A percentile compares a stretch with the other conserved stretches of the same genome.
These are phyloP conservation scores for Cydia amplana DNA, from an alignment of 1,140 invertebrate species.

Conservation along the genomic window DNA sequence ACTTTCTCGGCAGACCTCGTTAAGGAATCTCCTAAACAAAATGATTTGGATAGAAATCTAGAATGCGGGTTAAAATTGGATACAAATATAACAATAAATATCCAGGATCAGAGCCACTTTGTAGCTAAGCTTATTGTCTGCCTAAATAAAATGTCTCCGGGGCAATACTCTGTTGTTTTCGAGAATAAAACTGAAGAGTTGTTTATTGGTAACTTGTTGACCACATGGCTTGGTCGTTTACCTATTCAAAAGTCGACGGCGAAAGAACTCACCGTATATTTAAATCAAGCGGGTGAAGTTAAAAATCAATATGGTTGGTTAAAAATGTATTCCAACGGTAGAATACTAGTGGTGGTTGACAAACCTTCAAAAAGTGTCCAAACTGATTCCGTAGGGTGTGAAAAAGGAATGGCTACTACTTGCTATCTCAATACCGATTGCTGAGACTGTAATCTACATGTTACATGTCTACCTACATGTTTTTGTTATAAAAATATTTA, in stretches of 20 bases:
- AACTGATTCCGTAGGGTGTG: not conserved
- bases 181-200: slow-evolving; percentile 51
- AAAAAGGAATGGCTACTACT: slow-evolving; percentile 48
- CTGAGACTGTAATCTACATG: slow-evolving; percentile 12
- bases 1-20: slow-evolving; percentile 33
- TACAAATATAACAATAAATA: slow-evolving; percentile 41
- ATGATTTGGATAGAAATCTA: slow-evolving; percentile 35
- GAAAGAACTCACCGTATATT: slow-evolving; percentile 47
- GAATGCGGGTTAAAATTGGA: slow-evolving; percentile 51
- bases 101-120: slow-evolving; percentile 40
- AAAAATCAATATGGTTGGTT: slow-evolving; percentile 45
- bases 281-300: slow-evolving; percentile 38
- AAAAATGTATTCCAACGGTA: slow-evolving; percentile 40
- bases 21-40: slow-evolving; percentile 24
- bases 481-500: slow-evolving; percentile 42
- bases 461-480: slow-evolving; percentile 50
- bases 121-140: slow-evolving; percentile 39
- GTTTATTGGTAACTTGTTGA: slow-evolving; percentile 50
- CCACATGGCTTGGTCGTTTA: slow-evolving; percentile 38
- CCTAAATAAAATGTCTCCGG: slow-evolving; percentile 48
- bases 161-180: slow-evolving; percentile 47
- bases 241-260: slow-evolving; percentile 49
- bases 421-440: slow-evolving; percentile 40
- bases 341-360: not conserved
- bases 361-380: not conserved